phyloP scores from a whole-genome alignment of 1,140 invertebrate genomes.

The Macrosteles quadrilineatus region DNA sequence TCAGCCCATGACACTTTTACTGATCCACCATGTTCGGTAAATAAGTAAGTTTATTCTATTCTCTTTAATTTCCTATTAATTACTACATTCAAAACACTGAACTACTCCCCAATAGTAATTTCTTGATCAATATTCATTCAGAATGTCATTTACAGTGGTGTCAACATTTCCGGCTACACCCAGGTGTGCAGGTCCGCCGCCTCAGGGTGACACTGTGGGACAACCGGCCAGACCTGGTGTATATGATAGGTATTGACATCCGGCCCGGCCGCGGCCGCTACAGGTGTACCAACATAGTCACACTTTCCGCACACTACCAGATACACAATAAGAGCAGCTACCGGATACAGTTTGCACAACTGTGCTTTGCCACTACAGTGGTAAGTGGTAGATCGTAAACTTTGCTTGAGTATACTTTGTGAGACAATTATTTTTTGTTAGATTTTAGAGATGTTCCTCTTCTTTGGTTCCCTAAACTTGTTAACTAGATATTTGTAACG shows the following conservation, averaged over 20 bases:
- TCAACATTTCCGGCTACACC: slow-evolving; percentile 77
- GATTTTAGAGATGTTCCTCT: no score
- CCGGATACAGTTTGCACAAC: slow-evolving; percentile 85
- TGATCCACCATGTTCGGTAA: no score
- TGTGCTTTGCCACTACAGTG: slow-evolving; percentile 67
- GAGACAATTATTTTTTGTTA: no score
- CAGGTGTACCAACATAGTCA: slow-evolving; percentile 87
- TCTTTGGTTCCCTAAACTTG: no score
- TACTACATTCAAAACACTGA: no score
- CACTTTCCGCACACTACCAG: slow-evolving; percentile 89
- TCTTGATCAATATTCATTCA: no score
- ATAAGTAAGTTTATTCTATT: no score
- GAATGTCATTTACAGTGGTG: slow-evolving; percentile 75
- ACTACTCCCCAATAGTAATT: no score
- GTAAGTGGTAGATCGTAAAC: slow-evolving; percentile 48
- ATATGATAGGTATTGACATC: slow-evolving; percentile 85
- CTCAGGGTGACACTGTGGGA: slow-evolving; percentile 64
- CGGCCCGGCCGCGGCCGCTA: slow-evolving; percentile 84
- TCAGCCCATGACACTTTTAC: no score
- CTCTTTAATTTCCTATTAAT: no score
- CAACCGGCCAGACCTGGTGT: slow-evolving; percentile 65
- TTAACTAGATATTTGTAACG: no score
- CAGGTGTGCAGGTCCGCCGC: slow-evolving; percentile 68
- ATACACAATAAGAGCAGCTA: slow-evolving; percentile 87
- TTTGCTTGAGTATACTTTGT: no score